Evolutionary conservation across 2,113 vertebrate genomes (phyloP), one percentile per base, ranked within the genome.

Genomic region (Dasypus novemcinctus): DNA sequence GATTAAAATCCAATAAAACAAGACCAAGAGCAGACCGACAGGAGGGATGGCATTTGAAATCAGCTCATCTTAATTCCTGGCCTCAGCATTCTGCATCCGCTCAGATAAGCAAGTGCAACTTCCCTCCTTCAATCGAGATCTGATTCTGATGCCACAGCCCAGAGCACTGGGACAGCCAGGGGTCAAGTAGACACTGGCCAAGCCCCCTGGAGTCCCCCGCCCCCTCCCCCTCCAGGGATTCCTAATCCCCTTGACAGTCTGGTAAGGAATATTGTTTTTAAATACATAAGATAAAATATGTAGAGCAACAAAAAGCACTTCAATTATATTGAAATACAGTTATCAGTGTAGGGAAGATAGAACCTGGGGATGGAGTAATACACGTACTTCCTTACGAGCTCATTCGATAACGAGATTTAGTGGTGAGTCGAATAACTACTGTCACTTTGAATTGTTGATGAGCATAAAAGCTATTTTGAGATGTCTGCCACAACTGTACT

Each of bases 1-100:
- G 74, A 90, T 88, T 92, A 95, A 76, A 91, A 92, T 74, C n/a
- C 72, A 93, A 20, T 93, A 84, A 88, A 95, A 84, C 0, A 3
- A 88, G 68, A 59, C 46, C 11, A 29, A 79, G 12, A 78, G 21
- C 72, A 91, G 64, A 63, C 2, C 1, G 74, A n/a, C 86, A 54
- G 64, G 63, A 75, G 71, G 18, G n/a, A 54, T 59, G 33, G 21
- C 20, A 4, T 74, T 90, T 0, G 0, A 83, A 89, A 84, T 76
- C 43, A 95, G 52, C 61, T 94, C 6, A 9, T 49, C 76, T 90
- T 72, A 61, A 87, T 85, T 89, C 41, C 78, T 69, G 49, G 31
- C 36, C 43, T 85, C 17, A 29, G 49, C 3, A 4, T 81, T 64
- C 21, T 84, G 2, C 36, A 71, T 81, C 52, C 89, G 61, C 54